Evolutionary conservation across 2,113 vertebrate species (phyloP).

Genomic region (Myxocyprinus asiaticus): DNA sequence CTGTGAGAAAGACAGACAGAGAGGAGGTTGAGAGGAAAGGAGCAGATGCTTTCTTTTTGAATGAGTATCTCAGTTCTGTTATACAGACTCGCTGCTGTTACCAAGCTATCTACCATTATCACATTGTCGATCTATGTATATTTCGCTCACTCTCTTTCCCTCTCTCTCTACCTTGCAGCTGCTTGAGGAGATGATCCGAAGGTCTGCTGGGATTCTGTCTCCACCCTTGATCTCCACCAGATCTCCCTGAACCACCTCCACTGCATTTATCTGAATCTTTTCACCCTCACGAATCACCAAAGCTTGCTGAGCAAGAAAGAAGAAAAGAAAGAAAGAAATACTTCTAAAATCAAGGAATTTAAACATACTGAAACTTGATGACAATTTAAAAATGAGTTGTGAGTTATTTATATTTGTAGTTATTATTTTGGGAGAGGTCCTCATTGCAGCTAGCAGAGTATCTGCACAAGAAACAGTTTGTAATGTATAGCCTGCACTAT

Average conservation of each 20-base stretch:
- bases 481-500: no score
- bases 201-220: slow-evolving; percentile 87
- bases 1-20: slow-evolving; percentile 59
- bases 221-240: slow-evolving; percentile 94
- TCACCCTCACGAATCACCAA: slow-evolving; percentile 87
- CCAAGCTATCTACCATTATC: not conserved
- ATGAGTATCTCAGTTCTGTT: not conserved
- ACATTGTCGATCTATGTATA: no score
- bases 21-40: no score
- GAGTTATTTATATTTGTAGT: no score
- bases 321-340: no score
- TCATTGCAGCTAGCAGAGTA: no score
- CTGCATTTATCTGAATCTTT: slow-evolving; percentile 88
- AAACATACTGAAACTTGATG: no score
- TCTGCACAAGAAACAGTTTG: no score
- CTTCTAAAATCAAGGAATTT: no score
- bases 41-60: not conserved
- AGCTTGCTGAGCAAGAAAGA: slow-evolving; percentile 79
- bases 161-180: slow-evolving; percentile 81
- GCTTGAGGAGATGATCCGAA: slow-evolving; percentile 81
- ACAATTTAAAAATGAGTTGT: no score
- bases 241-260: slow-evolving; percentile 86
- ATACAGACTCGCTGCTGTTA: not conserved
- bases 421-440: no score
- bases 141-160: not conserved